Percentiles rank a stretch among this genome's conserved stretches.
phyloP scores from a whole-genome alignment of 1,140 invertebrate species.

The Melanaphis sacchari region DNA sequence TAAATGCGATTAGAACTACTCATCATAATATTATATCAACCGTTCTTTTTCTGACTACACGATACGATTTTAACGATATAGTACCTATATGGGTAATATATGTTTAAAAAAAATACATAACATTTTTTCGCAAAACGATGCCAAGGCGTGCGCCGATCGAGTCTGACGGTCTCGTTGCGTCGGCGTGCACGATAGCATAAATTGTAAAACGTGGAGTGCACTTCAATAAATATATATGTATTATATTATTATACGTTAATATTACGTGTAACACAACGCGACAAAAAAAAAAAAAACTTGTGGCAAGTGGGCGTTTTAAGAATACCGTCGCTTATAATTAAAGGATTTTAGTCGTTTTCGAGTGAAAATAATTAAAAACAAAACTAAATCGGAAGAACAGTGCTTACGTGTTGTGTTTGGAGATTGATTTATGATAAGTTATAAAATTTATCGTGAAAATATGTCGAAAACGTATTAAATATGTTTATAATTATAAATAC shows the following conservation, averaged over 20 bases:
- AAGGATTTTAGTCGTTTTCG: not conserved
- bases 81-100: not conserved
- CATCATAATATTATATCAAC: not conserved
- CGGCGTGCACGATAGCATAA: not conserved
- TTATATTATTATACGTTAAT: not conserved
- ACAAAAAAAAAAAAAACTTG: not conserved
- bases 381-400: not conserved
- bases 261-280: not conserved
- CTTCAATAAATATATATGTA: not conserved
- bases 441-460: not conserved
- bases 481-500: not conserved
- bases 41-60: not conserved
- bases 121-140: not conserved
- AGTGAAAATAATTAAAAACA: not conserved
- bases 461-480: not conserved
- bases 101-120: not conserved
- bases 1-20: not conserved
- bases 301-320: not conserved
- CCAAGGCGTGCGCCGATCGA: not conserved
- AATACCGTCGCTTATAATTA: not conserved
- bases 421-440: not conserved
- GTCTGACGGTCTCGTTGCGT: not conserved
- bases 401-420: not conserved
- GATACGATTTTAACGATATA: not conserved
- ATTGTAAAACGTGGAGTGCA: not conserved